Evolutionary conservation across 1,140 invertebrate species (phyloP).

Genomic region (Xylocopa sonorina): DNA sequence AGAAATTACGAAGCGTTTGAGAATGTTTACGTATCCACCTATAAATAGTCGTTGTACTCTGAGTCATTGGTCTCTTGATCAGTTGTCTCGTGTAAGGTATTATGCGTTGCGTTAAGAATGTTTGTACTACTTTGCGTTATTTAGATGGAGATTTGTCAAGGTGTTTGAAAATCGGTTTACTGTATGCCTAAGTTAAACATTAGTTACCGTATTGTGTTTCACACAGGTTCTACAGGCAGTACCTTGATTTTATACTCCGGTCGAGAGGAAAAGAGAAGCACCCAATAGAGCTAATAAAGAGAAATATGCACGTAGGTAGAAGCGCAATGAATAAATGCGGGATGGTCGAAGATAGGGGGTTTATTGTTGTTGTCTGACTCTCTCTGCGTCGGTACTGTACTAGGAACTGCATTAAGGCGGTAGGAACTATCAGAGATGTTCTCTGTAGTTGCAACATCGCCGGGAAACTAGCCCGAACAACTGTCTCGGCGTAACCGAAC

Average conservation of each 20-base stretch:
- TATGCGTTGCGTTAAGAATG: neutral
- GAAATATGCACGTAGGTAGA: too few species aligned
- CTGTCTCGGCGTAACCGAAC: conserved; percentile 58
- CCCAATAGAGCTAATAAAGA: neutral
- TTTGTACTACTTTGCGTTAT: neutral
- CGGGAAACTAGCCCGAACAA: conserved; percentile 56
- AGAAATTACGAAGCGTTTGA: neutral
- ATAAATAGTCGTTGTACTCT: neutral
- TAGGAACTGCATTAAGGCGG: conserved; percentile 46
- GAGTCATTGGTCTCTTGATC: neutral
- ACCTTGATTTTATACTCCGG: neutral
- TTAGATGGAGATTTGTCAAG: too few species aligned
- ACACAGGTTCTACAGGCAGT: too few species aligned
- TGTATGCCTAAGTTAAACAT: too few species aligned
- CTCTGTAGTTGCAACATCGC: conserved; percentile 36
- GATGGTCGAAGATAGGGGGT: conserved; percentile 7
- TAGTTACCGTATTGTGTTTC: too few species aligned
- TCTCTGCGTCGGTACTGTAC: neutral
- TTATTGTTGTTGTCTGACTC: conserved; percentile 30
- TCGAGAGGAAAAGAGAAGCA: neutral
- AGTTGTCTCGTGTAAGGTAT: neutral
- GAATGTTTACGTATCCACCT: neutral
- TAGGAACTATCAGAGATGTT: conserved; percentile 34
- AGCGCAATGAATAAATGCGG: too few species aligned
- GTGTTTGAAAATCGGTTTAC: too few species aligned